phyloP scores from a whole-genome alignment of 2,797 vertebrate genomes.

The Threskiornis aethiopicus region DNA sequence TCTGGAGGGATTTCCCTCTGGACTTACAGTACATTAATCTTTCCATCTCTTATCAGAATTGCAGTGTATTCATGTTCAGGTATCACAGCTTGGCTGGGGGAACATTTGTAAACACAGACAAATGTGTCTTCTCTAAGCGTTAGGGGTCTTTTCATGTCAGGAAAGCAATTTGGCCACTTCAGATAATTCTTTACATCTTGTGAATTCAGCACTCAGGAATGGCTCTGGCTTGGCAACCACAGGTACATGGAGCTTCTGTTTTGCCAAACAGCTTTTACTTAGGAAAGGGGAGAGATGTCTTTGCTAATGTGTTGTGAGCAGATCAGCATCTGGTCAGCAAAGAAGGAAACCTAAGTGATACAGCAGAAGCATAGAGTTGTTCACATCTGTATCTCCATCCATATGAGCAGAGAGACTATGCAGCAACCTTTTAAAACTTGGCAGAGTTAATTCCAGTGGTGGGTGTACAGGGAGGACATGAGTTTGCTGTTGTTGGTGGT shows the following conservation, averaged over 20 bases:
- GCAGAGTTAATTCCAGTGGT: not conserved
- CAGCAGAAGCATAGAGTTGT: rapidly evolving
- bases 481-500: not conserved
- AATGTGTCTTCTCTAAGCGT: not conserved
- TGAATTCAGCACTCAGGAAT: not conserved
- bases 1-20: constrained; percentile 53
- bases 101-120: constrained; percentile 32
- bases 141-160: not conserved
- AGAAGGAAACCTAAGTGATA: not conserved
- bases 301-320: not conserved
- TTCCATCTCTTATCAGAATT: constrained; percentile 10
- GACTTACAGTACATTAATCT: not conserved
- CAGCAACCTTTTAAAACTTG: not conserved
- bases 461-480: not conserved
- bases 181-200: not conserved
- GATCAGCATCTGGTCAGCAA: not conserved
- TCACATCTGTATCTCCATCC: rapidly evolving
- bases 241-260: not conserved
- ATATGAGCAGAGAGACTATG: not conserved
- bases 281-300: not conserved
- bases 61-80: not conserved
- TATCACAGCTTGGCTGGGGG: not conserved
- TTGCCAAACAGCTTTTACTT: not conserved
- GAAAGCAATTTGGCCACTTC: not conserved
- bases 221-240: not conserved